phyloP scores from a whole-genome alignment of 2,113 vertebrate genomes.

The Ceyx melanurus region DNA sequence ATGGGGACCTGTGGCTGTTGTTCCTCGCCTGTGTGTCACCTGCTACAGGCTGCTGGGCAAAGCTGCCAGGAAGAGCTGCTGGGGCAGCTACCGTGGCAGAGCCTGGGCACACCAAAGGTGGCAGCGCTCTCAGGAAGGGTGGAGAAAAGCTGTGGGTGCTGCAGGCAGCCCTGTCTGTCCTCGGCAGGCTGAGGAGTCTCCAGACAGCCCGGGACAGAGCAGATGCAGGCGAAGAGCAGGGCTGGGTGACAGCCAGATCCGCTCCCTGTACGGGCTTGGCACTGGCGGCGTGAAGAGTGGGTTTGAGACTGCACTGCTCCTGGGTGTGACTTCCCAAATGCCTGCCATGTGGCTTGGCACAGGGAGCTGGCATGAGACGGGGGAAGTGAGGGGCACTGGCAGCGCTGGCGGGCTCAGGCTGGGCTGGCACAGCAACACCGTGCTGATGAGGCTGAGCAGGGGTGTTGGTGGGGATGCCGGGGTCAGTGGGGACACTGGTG shows the following conservation, averaged over 20 bases:
- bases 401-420: background rate
- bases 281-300: background rate
- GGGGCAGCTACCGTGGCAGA: background rate
- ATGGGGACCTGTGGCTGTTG: too few species aligned
- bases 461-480: background rate
- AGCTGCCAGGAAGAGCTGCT: background rate
- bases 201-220: background rate
- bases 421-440: background rate
- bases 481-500: background rate
- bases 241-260: background rate
- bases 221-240: background rate
- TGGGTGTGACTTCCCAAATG: background rate
- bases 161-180: background rate
- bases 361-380: rapidly evolving
- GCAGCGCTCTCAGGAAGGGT: background rate
- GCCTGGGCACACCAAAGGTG: background rate
- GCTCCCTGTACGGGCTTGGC: background rate
- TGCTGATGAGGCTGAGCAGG: rapidly evolving
- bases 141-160: background rate
- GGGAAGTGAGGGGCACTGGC: background rate
- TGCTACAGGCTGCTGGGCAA: background rate
- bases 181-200: background rate
- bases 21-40: too few species aligned
- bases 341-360: background rate
- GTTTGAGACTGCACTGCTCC: background rate